Evolutionary conservation across 2,888 invertebrate genomes (phyloP).

Genomic region (Lepidocyrtinus sp.): DNA sequence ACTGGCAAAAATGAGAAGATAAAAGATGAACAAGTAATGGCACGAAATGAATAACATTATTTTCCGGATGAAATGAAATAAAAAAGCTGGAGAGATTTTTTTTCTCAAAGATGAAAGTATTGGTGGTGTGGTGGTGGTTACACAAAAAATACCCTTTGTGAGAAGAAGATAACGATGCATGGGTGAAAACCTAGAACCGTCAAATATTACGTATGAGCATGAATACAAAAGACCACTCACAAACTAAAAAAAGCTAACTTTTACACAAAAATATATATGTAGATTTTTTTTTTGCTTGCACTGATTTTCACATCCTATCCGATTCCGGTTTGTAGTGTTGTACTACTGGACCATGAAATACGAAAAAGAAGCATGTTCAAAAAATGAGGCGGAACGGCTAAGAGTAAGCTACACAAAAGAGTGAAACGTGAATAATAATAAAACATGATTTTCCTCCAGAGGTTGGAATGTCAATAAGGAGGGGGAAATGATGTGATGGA

Average conservation of each 20-base stretch:
- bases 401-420: slow-evolving; percentile 11
- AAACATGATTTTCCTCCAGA: too few relatives aligned
- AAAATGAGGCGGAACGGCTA: slow-evolving; percentile 52
- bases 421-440: slow-evolving; percentile 11
- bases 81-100: slow-evolving; percentile 12
- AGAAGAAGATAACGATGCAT: slow-evolving; percentile 11
- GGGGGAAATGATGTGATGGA: too few relatives aligned
- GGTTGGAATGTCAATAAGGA: not conserved
- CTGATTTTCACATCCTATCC: slow-evolving; percentile 31
- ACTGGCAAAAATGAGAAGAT: slow-evolving; percentile 17
- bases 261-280: too few relatives aligned
- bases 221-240: too few relatives aligned
- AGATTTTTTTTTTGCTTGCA: too few relatives aligned
- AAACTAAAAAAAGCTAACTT: too few relatives aligned
- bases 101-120: not conserved
- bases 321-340: slow-evolving; percentile 32
- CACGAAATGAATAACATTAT: slow-evolving; percentile 38
- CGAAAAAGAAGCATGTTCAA: slow-evolving; percentile 35
- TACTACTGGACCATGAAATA: slow-evolving; percentile 57
- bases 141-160: not conserved
- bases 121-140: slow-evolving; percentile 15
- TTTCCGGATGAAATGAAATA: slow-evolving; percentile 37
- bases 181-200: too few relatives aligned
- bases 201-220: too few relatives aligned
- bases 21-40: slow-evolving; percentile 26